Base-by-base conservation (phyloP, 2,888 invertebrate genomes). In the Cryptocheilus praepositus region DNA sequence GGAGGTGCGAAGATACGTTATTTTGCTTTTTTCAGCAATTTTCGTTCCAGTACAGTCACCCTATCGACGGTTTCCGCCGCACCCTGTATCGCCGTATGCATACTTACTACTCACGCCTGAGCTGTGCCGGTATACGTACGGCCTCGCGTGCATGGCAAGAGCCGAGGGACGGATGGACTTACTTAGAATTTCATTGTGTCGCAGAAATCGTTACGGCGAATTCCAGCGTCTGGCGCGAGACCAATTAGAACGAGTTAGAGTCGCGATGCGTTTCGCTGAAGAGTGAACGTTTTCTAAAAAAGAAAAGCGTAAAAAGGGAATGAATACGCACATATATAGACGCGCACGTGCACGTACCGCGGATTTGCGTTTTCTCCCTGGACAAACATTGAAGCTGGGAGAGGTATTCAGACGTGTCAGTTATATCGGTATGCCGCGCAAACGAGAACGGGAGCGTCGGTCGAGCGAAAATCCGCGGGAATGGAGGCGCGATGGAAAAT, bases 191-290 rank as follows among this genome's bases (percentile, higher is more conserved):
- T 61, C 64, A 58, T 59, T 68, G 52, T 36, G 55, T 58, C 46
- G 63, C 54, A 64, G 60, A 65, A 76, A 74, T 74, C 74, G 72
- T 76, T 77, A 70, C 70, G 74, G 67, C 54, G 51, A 25, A 44
- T 59, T 46, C 36, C 53, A 54, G 64, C 74, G 72, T 56, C 60
- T 51, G 63, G 61, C 54, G 51, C 53, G 61, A 57, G 59, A 28
- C 43, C 52, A 44, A 44, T 2, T 18, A 15, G 51, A 53, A 16
- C 13, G 21, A 28, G 25, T 46, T 36, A 36, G 53, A 16, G 54
- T 15, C n/a, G 19, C 36, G 44, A 16, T 59, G 49, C 49, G 18
- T 49, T 18, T 7, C 49, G 4, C 15, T 5, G 49, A 49, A 18
- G 49, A 44, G 60, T 51, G 28, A 49, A 52, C 21, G 44, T n/a